phyloP scores from a whole-genome alignment of 2,888 invertebrate genomes.

The Cataglyphis albicans region DNA sequence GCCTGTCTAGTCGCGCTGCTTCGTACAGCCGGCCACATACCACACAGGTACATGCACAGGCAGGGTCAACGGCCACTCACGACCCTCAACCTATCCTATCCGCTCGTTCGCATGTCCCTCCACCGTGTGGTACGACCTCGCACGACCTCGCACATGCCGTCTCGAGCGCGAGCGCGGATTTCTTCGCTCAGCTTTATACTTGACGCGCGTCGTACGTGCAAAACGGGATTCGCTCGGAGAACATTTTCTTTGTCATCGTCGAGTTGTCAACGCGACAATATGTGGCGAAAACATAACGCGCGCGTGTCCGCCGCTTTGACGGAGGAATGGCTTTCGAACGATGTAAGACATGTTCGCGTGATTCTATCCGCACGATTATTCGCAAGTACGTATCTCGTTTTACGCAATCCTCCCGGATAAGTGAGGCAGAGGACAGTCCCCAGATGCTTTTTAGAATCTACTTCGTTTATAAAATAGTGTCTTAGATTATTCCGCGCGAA shows the following conservation, averaged over 20 bases:
- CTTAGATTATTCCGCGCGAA: neutral
- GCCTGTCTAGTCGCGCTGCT: slow-evolving; percentile 65
- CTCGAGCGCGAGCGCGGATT: slow-evolving; percentile 39
- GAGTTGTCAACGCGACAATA: slow-evolving; percentile 14
- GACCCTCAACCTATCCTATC: slow-evolving; percentile 85
- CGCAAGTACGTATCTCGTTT: slow-evolving; percentile 6
- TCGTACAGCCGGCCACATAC: slow-evolving; percentile 55
- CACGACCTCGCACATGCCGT: slow-evolving; percentile 58
- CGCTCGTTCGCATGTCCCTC: slow-evolving; percentile 73
- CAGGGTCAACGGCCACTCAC: slow-evolving; percentile 84
- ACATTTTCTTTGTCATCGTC: slow-evolving; percentile 10
- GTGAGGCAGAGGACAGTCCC: neutral
- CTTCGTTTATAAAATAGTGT: neutral
- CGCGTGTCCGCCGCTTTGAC: neutral
- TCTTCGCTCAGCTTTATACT: slow-evolving; percentile 55
- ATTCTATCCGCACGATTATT: neutral
- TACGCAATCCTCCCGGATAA: slow-evolving; percentile 10
- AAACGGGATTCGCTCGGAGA: slow-evolving; percentile 38
- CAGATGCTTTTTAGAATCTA: neutral
- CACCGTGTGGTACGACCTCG: slow-evolving; percentile 72
- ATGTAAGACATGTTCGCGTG: neutral
- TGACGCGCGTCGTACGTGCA: slow-evolving; percentile 31
- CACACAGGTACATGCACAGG: slow-evolving; percentile 66
- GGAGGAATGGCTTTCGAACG: slow-evolving; percentile 21
- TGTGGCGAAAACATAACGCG: slow-evolving; percentile 17